These are phyloP conservation scores for Oryzias dopingdopingensis DNA, from an alignment of 2,797 vertebrate genomes.

Conservation along the genomic window DNA sequence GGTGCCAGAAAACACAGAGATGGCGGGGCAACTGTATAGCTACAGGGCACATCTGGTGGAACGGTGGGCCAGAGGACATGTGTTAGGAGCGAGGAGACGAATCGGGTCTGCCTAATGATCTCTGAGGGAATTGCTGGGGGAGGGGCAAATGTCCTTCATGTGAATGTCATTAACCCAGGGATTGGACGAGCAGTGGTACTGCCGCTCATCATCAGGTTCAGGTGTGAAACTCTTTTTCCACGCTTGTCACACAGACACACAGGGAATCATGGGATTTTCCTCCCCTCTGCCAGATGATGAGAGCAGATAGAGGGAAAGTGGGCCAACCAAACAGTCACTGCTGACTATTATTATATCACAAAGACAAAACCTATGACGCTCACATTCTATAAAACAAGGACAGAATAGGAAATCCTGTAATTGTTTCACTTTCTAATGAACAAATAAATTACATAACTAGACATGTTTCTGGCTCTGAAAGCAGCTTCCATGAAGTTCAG, in stretches of 20 bases:
- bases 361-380: slow-evolving; percentile 37
- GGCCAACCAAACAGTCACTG: slow-evolving; percentile 74
- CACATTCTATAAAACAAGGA: slow-evolving; percentile 25
- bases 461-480: slow-evolving; percentile 25
- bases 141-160: slow-evolving; percentile 61
- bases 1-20: slow-evolving; percentile 57
- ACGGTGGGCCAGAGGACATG: slow-evolving; percentile 55
- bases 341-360: slow-evolving; percentile 63
- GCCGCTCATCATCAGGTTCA: slow-evolving; percentile 66
- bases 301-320: slow-evolving; percentile 71
- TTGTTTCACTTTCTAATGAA: slow-evolving; percentile 53
- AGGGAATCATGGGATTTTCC: slow-evolving; percentile 62
- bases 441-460: slow-evolving; percentile 18
- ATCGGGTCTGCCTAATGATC: slow-evolving; percentile 70
- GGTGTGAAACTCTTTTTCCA: slow-evolving; percentile 58
- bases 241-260: slow-evolving; percentile 36
- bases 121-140: slow-evolving; percentile 46
- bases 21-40: slow-evolving; percentile 44
- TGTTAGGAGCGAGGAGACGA: slow-evolving; percentile 65
- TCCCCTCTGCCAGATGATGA: slow-evolving; percentile 64
- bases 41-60: slow-evolving; percentile 72
- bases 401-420: slow-evolving; percentile 65
- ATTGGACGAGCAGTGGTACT: slow-evolving; percentile 38
- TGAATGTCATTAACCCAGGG: slow-evolving; percentile 65
- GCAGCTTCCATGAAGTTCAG: slow-evolving; percentile 30